Percentiles rank a stretch among this genome's conserved stretches.
phyloP scores from a whole-genome alignment of 1,140 invertebrate species.

The Vanessa atalanta region DNA sequence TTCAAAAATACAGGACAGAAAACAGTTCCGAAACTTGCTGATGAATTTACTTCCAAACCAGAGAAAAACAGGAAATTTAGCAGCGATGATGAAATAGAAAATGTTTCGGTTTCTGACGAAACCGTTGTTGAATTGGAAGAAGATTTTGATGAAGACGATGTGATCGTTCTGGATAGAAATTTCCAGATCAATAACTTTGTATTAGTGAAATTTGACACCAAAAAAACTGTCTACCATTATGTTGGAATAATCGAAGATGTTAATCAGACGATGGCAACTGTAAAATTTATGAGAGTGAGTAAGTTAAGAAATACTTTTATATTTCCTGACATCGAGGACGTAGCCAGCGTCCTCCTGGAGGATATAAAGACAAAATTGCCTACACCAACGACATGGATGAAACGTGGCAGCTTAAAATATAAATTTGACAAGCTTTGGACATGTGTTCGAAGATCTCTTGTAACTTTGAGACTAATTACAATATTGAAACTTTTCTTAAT shows the following conservation, averaged over 20 bases:
- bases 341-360: constrained; percentile 40
- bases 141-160: constrained; percentile 45
- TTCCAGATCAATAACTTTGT: constrained; percentile 48
- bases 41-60: not conserved
- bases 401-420: constrained; percentile 46
- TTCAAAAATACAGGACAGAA: constrained; percentile 2
- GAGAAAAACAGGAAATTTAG: constrained; percentile 28
- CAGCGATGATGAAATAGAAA: constrained; percentile 41
- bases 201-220: constrained; percentile 47
- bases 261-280: constrained; percentile 45
- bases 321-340: constrained; percentile 44
- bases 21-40: not conserved
- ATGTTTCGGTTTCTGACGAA: constrained; percentile 38
- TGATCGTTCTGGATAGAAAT: constrained; percentile 40
- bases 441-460: constrained; percentile 17
- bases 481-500: constrained; percentile 30
- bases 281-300: constrained; percentile 47
- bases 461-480: constrained; percentile 33
- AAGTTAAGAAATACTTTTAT: constrained; percentile 43
- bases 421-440: constrained; percentile 35
- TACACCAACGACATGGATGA: constrained; percentile 41
- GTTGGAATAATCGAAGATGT: constrained; percentile 47
- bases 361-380: constrained; percentile 48
- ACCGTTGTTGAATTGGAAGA: constrained; percentile 2
- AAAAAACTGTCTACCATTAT: constrained; percentile 48